Percentiles rank a stretch among this genome's conserved stretches.
Conservation (phyloP, 2,888 invertebrate species). For the Nomada hirtipes region DNA sequence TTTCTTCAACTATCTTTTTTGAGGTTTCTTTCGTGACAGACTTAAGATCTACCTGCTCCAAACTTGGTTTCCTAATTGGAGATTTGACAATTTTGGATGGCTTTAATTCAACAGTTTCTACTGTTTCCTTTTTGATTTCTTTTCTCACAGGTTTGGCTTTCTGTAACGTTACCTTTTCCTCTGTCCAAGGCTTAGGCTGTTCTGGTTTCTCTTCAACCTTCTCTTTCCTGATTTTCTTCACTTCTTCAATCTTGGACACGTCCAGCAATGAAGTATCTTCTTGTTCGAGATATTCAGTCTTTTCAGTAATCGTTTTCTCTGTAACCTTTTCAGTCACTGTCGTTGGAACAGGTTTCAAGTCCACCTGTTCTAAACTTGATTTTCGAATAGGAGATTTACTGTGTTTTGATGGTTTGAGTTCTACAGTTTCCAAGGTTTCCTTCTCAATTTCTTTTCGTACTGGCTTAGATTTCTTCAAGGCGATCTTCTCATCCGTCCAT, state of each 20-base stretch:
- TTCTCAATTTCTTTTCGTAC: conserved; percentile 83
- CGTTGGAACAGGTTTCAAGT: conserved; percentile 84
- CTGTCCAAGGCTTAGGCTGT: conserved; percentile 73
- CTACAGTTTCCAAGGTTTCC: conserved; percentile 85
- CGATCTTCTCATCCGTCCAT: conserved; percentile 76
- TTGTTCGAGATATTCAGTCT: conserved; percentile 75
- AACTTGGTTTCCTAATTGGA: conserved; percentile 59
- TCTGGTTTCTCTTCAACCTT: conserved; percentile 46
- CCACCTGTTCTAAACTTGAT: conserved; percentile 85
- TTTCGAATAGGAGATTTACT: conserved; percentile 63
- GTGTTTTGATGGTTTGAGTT: conserved; percentile 87
- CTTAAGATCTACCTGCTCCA: conserved; percentile 86
- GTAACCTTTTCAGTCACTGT: conserved; percentile 37
- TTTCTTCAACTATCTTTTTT: conserved; percentile 43
- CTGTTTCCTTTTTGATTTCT: conserved; percentile 82
- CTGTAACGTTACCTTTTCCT: conserved; percentile 84
- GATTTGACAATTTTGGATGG: conserved; percentile 85
- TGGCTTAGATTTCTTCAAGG: conserved; percentile 85
- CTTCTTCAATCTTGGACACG: conserved; percentile 36
- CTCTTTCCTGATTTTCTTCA: conserved; percentile 58
- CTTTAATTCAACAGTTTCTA: conserved; percentile 85
- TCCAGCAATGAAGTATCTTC: conserved; percentile 62
- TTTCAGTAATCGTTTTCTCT: conserved; percentile 43
- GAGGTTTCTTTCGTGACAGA: conserved; percentile 73
- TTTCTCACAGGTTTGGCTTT: conserved; percentile 83